Conservation (phyloP, 2,113 vertebrate genomes). For the Phaetusa simplex region DNA sequence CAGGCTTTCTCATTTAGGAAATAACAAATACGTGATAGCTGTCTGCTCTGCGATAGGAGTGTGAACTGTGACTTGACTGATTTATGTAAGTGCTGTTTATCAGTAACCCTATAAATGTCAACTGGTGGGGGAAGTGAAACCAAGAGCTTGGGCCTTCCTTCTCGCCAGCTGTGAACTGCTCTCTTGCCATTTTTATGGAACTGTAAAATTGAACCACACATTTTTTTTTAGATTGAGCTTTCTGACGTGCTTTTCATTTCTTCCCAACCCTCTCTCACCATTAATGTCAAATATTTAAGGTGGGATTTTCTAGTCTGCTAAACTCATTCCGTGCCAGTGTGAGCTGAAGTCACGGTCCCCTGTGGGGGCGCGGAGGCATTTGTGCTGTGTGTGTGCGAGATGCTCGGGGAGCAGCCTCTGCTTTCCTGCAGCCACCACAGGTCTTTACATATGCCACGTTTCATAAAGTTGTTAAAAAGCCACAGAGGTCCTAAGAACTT, state of each 20-base stretch:
- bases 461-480: not conserved
- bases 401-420: not conserved
- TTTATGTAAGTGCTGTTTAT: not conserved
- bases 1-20: not conserved
- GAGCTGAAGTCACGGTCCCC: not conserved
- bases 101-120: slow-evolving; percentile 17
- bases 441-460: not conserved
- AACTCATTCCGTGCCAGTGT: not conserved
- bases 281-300: not conserved
- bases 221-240: not conserved
- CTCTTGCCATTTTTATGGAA: not conserved
- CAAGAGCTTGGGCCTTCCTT: slow-evolving; percentile 12
- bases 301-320: not conserved
- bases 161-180: not conserved
- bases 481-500: not conserved
- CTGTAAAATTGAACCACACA: not conserved
- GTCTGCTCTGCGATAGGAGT: not conserved
- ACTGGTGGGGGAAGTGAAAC: not conserved
- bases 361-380: not conserved
- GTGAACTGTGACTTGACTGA: not conserved
- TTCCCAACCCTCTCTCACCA: not conserved
- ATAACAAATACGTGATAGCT: not conserved
- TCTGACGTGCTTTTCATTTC: not conserved
- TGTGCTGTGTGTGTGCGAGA: not conserved
- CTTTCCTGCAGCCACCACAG: not conserved